These are phyloP conservation scores for Drosophila meridiana DNA, from an alignment of 2,888 invertebrate species.

Conservation along the genomic window DNA sequence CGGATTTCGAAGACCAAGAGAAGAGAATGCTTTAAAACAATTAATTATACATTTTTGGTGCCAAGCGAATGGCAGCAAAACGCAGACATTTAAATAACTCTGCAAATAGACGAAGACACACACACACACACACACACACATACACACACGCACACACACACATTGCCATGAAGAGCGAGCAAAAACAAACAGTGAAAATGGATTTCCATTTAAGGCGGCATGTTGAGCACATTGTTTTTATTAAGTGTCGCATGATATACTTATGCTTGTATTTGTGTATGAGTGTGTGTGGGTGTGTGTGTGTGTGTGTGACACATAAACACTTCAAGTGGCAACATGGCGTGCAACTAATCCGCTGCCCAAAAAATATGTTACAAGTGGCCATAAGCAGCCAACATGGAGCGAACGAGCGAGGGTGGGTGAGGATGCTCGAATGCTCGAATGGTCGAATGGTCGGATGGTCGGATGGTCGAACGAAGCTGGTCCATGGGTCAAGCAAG, in stretches of 20 bases:
- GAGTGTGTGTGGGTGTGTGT: conserved; percentile 9
- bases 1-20: conserved; percentile 36
- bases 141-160: conserved; percentile 4
- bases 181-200: conserved; percentile 73
- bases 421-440: neutral
- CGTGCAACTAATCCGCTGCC: conserved; percentile 81
- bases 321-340: conserved; percentile 83
- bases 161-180: conserved; percentile 48
- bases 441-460: neutral
- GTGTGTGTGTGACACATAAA: conserved; percentile 73
- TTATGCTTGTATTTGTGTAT: conserved; percentile 23
- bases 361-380: conserved; percentile 81
- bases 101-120: conserved; percentile 17
- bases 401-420: conserved; percentile 1
- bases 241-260: conserved; percentile 82
- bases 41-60: conserved; percentile 69
- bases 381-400: conserved; percentile 48
- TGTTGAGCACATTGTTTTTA: conserved; percentile 84
- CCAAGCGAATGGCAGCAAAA: conserved; percentile 40
- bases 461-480: conserved; percentile 2
- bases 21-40: conserved; percentile 70
- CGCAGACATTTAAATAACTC: conserved; percentile 76
- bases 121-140: conserved; percentile 11
- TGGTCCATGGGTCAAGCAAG: conserved; percentile 30
- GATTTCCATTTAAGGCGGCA: conserved; percentile 82